Conservation (phyloP, 2,797 vertebrate species). For the Diceros bicornis region DNA sequence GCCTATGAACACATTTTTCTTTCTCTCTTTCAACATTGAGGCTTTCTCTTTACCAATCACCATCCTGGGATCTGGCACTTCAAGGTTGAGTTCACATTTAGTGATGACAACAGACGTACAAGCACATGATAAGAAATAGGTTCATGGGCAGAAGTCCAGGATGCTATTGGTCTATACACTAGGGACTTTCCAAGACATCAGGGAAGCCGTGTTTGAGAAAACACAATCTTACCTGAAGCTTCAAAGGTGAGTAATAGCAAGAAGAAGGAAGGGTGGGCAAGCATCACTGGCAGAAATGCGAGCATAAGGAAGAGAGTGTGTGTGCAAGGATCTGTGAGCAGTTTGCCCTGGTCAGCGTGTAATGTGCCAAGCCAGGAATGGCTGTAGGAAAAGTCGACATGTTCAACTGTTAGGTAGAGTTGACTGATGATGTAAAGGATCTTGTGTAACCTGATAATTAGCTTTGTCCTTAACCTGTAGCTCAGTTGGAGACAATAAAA, state of each 20-base stretch:
- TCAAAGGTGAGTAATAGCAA: background rate
- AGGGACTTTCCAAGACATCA: background rate
- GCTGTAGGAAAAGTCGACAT: too few relatives aligned
- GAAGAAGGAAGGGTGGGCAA: background rate
- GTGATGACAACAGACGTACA: too few relatives aligned
- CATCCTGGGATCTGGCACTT: background rate
- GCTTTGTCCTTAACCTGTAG: background rate
- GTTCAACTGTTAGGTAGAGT: accelerated
- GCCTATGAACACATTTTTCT: background rate
- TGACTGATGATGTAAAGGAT: too few relatives aligned
- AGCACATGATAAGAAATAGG: background rate
- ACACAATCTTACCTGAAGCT: too few relatives aligned
- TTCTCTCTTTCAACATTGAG: background rate
- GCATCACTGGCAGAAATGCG: background rate
- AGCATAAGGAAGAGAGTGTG: background rate
- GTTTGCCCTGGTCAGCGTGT: too few relatives aligned
- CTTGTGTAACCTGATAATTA: background rate
- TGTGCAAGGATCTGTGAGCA: too few relatives aligned
- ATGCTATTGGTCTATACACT: too few relatives aligned
- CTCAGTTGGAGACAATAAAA: background rate
- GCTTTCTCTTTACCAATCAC: background rate
- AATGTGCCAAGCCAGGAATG: too few relatives aligned
- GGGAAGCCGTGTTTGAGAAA: background rate
- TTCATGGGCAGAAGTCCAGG: background rate
- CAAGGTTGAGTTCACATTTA: background rate